Percentiles rank a stretch among this genome's conserved stretches.
phyloP scores from a whole-genome alignment of 2,113 vertebrate species.

The Toxotes chatareus region DNA sequence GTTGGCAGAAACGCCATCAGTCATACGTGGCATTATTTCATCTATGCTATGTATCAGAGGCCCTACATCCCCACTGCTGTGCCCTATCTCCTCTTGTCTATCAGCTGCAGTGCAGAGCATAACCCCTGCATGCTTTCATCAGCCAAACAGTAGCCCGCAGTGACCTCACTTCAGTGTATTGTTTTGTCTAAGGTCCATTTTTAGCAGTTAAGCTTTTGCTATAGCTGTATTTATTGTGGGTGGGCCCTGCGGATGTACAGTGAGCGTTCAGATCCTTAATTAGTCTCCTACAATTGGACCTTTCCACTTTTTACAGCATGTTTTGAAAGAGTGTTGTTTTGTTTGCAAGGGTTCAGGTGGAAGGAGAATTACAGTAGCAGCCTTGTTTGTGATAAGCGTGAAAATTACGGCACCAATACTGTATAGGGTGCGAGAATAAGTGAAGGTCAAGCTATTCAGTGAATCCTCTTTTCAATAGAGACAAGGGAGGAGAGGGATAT shows the following conservation, averaged over 20 bases:
- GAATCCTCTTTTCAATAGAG: conserved; percentile 28
- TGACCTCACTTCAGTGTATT: conserved; percentile 42
- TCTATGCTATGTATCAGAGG: conserved; percentile 30
- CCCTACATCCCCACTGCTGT: conserved; percentile 12
- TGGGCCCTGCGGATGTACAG: conserved; percentile 39
- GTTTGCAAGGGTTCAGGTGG: conserved; percentile 41
- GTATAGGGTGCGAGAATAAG: conserved; percentile 28
- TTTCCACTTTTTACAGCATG: conserved; percentile 40
- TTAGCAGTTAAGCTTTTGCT: conserved; percentile 35
- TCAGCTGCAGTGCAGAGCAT: conserved; percentile 33
- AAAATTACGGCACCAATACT: conserved; percentile 24
- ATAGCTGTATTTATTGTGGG: conserved; percentile 56
- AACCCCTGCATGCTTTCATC: conserved; percentile 25
- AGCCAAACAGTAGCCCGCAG: conserved; percentile 25
- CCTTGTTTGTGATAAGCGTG: conserved; percentile 37
- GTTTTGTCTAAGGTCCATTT: conserved; percentile 40
- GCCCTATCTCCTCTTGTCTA: conserved; percentile 28
- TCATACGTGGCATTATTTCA: conserved; percentile 60
- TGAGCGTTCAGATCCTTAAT: conserved; percentile 38
- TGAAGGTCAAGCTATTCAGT: conserved; percentile 52
- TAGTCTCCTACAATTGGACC: conserved; percentile 42
- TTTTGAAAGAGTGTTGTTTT: conserved; percentile 24
- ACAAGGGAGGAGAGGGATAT: conserved; percentile 1
- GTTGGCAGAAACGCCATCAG: conserved; percentile 44
- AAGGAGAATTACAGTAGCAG: conserved; percentile 27